These are phyloP conservation scores for Crocodylus rhombifer DNA, from an alignment of 2,797 vertebrate genomes.

Conservation along the genomic window DNA sequence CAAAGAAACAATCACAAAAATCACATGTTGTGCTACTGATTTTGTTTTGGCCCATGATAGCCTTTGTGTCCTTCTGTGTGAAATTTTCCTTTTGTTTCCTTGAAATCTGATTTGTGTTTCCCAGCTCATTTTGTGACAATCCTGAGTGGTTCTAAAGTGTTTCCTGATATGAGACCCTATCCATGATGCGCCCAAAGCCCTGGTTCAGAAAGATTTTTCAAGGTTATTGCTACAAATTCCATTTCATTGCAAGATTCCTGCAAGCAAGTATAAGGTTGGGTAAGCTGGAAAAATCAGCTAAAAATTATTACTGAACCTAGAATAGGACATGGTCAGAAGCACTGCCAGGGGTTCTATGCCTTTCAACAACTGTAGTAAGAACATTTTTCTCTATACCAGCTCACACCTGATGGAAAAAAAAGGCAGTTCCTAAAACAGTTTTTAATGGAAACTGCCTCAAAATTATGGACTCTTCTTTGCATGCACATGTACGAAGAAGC, in stretches of 20 bases:
- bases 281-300: neutral
- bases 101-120: rapidly evolving
- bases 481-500: neutral
- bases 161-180: neutral
- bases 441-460: neutral
- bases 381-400: neutral
- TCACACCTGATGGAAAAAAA: neutral
- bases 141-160: neutral
- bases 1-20: neutral
- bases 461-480: neutral
- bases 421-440: neutral
- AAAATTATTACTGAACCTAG: neutral
- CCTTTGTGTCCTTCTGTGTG: neutral
- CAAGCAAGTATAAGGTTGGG: neutral
- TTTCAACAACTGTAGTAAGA: neutral
- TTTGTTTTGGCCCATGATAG: neutral
- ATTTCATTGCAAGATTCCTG: neutral
- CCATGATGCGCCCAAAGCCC: neutral
- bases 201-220: neutral
- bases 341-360: neutral
- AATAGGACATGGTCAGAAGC: neutral
- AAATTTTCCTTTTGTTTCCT: neutral
- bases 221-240: neutral
- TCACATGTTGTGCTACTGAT: neutral
- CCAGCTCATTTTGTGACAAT: neutral